These are phyloP conservation scores for Xiphorhynchus erythropygius DNA, from an alignment of 2,797 vertebrate genomes.

Conservation along the genomic window DNA sequence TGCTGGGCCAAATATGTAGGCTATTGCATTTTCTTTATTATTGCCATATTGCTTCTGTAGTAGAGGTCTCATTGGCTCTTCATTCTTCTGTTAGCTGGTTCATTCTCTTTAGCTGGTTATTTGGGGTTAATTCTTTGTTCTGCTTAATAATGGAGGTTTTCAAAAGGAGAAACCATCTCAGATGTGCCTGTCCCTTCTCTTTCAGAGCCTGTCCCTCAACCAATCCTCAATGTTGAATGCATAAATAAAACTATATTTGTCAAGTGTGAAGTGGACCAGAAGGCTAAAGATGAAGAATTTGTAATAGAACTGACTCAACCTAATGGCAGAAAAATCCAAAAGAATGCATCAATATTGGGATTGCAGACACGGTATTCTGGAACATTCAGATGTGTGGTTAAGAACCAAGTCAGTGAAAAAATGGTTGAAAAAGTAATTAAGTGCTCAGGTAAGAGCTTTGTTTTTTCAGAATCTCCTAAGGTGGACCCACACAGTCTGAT, in stretches of 20 bases:
- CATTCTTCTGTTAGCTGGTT: neutral
- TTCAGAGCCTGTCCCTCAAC: conserved; percentile 54
- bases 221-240: neutral
- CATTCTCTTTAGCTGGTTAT: neutral
- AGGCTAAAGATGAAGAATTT: neutral
- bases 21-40: neutral
- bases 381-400: neutral
- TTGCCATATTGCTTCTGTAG: neutral
- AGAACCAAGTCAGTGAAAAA: neutral
- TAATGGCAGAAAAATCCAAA: neutral
- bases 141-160: neutral
- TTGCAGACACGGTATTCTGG: neutral
- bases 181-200: neutral
- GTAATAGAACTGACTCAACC: neutral
- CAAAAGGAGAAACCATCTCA: neutral
- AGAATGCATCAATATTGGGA: neutral
- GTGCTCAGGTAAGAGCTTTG: conserved; percentile 38
- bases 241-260: neutral
- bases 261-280: conserved; percentile 26
- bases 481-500: neutral
- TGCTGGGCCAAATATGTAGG: neutral
- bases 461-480: neutral
- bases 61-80: neutral
- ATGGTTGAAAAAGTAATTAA: neutral
- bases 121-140: neutral